Conservation (phyloP, 2,888 invertebrate species). For the Tinea pellionella region DNA sequence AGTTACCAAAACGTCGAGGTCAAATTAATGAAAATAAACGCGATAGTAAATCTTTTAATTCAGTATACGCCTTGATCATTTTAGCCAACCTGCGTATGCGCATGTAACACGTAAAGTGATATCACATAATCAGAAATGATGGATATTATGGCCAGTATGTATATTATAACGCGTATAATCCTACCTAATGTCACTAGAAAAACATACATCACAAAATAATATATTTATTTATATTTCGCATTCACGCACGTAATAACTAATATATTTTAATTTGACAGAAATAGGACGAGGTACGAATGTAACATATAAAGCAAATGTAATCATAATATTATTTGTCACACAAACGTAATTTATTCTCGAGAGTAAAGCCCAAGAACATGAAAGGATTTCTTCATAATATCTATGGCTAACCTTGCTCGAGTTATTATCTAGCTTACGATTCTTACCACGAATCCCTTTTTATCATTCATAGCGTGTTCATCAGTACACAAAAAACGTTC, state of each 20-base stretch:
- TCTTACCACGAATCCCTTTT: slow-evolving; percentile 8
- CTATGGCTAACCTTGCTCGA: slow-evolving; percentile 7
- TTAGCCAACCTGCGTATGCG: no score
- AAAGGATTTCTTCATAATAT: slow-evolving; percentile 5
- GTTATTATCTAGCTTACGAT: slow-evolving; percentile 9
- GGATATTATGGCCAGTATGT: no score
- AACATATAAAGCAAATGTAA: neutral
- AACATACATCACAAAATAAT: no score
- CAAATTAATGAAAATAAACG: no score
- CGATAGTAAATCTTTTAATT: no score
- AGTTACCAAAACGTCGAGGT: no score
- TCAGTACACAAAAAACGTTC: slow-evolving; percentile 31
- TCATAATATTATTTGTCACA: neutral
- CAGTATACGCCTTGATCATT: no score
- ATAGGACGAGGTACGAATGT: neutral
- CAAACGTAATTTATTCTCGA: slow-evolving; percentile 6
- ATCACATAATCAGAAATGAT: no score
- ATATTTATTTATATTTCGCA: no score
- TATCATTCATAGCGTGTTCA: slow-evolving; percentile 15
- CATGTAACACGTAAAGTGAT: no score
- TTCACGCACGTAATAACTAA: neutral
- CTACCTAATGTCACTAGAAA: no score
- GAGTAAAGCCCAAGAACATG: slow-evolving; percentile 2
- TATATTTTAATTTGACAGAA: neutral
- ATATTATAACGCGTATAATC: no score